phyloP scores from a whole-genome alignment of 2,888 invertebrate species.

The Sinotaia quadrata region DNA sequence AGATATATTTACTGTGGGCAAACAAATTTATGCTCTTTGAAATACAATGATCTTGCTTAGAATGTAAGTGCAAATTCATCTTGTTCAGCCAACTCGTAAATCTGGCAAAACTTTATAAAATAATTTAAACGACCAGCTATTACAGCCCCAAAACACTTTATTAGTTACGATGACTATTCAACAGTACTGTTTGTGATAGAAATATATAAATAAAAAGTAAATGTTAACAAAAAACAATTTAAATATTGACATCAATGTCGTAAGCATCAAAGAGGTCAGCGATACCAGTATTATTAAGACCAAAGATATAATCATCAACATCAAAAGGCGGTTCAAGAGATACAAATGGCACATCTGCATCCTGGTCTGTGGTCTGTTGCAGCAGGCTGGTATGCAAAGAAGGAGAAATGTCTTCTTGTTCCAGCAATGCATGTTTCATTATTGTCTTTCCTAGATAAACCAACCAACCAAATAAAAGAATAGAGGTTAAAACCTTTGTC shows the following conservation, averaged over 20 bases:
- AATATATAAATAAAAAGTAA: not conserved
- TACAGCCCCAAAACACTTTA: no score
- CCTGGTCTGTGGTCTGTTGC: conserved; percentile 83
- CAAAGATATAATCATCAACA: conserved; percentile 71
- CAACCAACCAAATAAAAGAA: no score
- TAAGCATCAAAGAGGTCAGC: conserved; percentile 70
- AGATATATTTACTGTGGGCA: no score
- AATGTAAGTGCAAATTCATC: no score
- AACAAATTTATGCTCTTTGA: no score
- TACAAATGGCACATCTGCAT: conserved; percentile 79
- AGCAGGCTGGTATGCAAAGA: conserved; percentile 79
- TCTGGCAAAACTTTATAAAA: no score
- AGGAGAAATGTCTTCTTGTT: conserved; percentile 85
- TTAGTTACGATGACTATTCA: no score
- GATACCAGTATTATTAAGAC: conserved; percentile 68
- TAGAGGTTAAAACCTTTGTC: no score
- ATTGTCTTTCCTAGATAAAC: no score
- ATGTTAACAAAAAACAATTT: not conserved
- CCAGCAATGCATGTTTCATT: conserved; percentile 78
- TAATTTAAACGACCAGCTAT: no score
- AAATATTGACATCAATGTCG: conserved; percentile 36
- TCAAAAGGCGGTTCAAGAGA: conserved; percentile 80
- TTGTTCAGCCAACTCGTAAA: no score
- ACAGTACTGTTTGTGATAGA: not conserved
- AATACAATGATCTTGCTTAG: no score